These are phyloP conservation scores for Pipa parva DNA, from an alignment of 2,113 vertebrate genomes.

Conservation along the genomic window DNA sequence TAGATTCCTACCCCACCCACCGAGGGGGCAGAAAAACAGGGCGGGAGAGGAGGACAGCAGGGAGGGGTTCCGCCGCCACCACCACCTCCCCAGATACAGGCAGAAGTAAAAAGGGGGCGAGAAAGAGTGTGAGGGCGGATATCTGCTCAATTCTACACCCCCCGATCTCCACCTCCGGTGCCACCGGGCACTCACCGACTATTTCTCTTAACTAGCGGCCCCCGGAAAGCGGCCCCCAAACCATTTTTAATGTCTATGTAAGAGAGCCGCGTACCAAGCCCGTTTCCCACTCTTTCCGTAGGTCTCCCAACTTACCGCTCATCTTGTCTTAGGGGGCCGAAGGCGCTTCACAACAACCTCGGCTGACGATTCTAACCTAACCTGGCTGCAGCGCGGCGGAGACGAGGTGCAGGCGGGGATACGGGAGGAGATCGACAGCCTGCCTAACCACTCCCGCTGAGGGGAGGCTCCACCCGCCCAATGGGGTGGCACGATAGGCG, in stretches of 20 bases:
- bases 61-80: constrained; percentile 16
- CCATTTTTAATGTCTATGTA: too few relatives aligned
- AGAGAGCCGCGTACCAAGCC: neutral
- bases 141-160: neutral
- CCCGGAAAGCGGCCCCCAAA: too few relatives aligned
- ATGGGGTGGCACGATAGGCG: constrained; percentile 47
- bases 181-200: neutral
- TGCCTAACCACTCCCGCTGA: constrained; percentile 49
- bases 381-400: constrained; percentile 43
- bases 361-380: constrained; percentile 12
- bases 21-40: constrained; percentile 13
- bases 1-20: constrained; percentile 15
- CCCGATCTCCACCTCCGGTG: neutral
- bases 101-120: constrained; percentile 42
- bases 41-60: constrained; percentile 20
- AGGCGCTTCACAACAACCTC: constrained; percentile 15
- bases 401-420: constrained; percentile 51
- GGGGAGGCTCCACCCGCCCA: constrained; percentile 46
- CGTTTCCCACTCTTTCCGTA: constrained; percentile 42
- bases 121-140: constrained; percentile 25
- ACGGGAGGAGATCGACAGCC: constrained; percentile 62
- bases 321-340: constrained; percentile 36
- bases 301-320: constrained; percentile 62
- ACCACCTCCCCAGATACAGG: constrained; percentile 41
- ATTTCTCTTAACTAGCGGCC: too few relatives aligned